Evolutionary conservation across 2,888 invertebrate genomes (phyloP).

Genomic region (Pyrocoelia pectoralis): DNA sequence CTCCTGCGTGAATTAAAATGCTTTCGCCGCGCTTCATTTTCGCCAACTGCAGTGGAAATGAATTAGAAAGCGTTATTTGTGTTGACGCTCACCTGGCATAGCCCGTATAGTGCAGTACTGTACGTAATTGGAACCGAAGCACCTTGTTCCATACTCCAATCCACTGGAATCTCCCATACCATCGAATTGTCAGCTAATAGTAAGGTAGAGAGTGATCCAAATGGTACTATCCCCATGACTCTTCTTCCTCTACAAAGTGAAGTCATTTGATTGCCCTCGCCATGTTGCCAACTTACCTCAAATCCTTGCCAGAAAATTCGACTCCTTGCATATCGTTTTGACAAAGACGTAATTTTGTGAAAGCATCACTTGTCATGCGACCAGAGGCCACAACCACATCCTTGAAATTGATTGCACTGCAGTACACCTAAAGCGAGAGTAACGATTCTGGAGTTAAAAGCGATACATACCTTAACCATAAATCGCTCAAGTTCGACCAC

Average conservation of each 20-base stretch:
- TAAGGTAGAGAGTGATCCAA: slow-evolving; percentile 68
- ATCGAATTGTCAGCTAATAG: slow-evolving; percentile 65
- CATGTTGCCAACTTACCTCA: not conserved
- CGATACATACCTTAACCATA: slow-evolving; percentile 37
- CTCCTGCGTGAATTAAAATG: slow-evolving; percentile 67
- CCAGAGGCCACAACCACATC: slow-evolving; percentile 94
- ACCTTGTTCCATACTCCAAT: slow-evolving; percentile 78
- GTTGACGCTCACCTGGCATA: slow-evolving; percentile 55
- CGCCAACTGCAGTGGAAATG: not conserved
- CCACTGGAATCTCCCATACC: slow-evolving; percentile 72
- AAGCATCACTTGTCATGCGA: slow-evolving; percentile 84
- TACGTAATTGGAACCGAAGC: slow-evolving; percentile 82
- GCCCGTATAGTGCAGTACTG: slow-evolving; percentile 61
- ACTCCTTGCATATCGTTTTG: slow-evolving; percentile 67
- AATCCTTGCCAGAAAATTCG: slow-evolving; percentile 65
- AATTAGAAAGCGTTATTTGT: not conserved
- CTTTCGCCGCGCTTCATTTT: slow-evolving; percentile 52
- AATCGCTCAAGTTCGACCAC: slow-evolving; percentile 38
- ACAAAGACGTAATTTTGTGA: slow-evolving; percentile 48
- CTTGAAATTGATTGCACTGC: slow-evolving; percentile 77
- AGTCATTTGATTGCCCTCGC: too few relatives aligned
- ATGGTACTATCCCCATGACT: slow-evolving; percentile 69
- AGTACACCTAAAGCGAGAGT: not conserved
- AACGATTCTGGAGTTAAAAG: too few relatives aligned
- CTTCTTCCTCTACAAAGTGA: slow-evolving; percentile 62